Base-by-base conservation (phyloP, 2,888 invertebrate species). In the Sminthurides aquaticus region DNA sequence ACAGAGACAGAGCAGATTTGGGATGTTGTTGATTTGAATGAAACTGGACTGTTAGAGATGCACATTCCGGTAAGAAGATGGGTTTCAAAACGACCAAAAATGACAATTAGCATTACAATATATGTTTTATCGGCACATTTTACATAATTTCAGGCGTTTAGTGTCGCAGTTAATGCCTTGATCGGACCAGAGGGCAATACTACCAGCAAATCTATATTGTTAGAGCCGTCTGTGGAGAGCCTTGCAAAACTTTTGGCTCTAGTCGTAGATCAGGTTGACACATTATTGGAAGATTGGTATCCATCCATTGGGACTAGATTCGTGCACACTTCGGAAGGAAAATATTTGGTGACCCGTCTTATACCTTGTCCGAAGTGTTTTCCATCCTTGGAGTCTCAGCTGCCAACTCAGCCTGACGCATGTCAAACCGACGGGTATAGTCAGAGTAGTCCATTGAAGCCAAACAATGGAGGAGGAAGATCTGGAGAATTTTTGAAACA, bases 281-380 rank as follows among this genome's bases (percentile, higher is more conserved):
- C 95, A 60, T 81, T 99, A 58, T 81, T 99, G 0, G 98, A 99
- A 78, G 98, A 99, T 80, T 99, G 98, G 98, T 98, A 95, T 79
- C 97, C 96, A 0, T 92, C 93, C 0, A 81, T 96, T 63, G 84
- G 84, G 82, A 96, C 96, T 0, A 85, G 98, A 49, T 99, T 99
- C 80, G 94, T 96, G 1, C 98, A 99, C 79, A 97, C 97, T 0
- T 95, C 95, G 0, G 95, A 96, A 69, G 98, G 98, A 0, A 87
- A 92, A 75, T 90, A 96, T 78, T 82, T 99, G 49, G 92, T 99
- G 60, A 97, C 96, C 0, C 84, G 98, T 11, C 79, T 97, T 63
- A 90, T 97, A 69, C 91, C 96, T 0, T 99, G 99, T 78, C 90
- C 93, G 0, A 85, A 86, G 27, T 99, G 98, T 78, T 80, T 96